Base-by-base conservation (phyloP, 2,113 vertebrate genomes). In the Myxocyprinus asiaticus region DNA sequence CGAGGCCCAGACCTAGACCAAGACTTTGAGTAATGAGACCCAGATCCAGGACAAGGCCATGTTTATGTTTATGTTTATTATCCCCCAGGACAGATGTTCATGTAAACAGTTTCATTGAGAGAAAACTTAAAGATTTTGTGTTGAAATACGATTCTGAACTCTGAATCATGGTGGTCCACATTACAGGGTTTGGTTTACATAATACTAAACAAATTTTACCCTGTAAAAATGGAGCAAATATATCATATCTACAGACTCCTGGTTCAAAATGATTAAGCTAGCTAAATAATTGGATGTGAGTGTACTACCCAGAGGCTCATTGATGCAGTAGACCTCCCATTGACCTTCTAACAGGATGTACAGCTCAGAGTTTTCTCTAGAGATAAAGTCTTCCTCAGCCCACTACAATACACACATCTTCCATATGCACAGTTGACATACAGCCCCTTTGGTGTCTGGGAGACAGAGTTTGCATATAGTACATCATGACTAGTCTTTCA, bases 321-420 rank as follows among this genome's bases (percentile, higher is more conserved):
- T 72, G 42, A 45, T 11, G 69, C 69, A 59, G 55, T 44, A 72
- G 53, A 59, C 42, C 69, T 72, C 53, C 69, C 42, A 10, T 11
- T 72, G 69, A 72, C 33, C 69, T 59, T 11, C 5, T 43, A 59
- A n/a, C 53, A 72, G 53, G 55, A 72, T 42, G 8, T 9, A 59
- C 14, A 59, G 33, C 33, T 72, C 22, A 33, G 22, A 3, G 22
- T 1, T 33, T 33, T 33, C 22, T 33, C 22, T 0, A 51, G 9
- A 47, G 69, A 72, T 11, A 8, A 59, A 9, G 2, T 48, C 67
- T 17, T 69, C 10, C 67, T 53, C 33, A 69, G 51, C 22, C 7
- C 33, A 56, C 12, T 42, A 58, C 56, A n/a, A 58, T 56, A 53
- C 45, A 47, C 69, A 73, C 51, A 14, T 45, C 56, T 33, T 22